Base-by-base conservation (phyloP, 2,113 vertebrate species). In the Chitala chitala region DNA sequence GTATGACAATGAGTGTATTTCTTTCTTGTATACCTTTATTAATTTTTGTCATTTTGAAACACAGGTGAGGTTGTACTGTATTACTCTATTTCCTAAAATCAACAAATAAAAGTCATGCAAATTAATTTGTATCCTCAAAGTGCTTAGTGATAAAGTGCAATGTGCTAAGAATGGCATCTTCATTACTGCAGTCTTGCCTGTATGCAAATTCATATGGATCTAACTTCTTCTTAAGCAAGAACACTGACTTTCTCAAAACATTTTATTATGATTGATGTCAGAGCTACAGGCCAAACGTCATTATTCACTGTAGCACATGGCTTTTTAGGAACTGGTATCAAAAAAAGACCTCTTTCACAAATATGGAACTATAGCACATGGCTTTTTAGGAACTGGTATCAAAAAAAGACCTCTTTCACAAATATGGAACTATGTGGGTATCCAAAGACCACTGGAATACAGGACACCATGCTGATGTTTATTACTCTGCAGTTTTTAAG, bases 211-310 rank as follows among this genome's bases (percentile, higher is more conserved):
- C 54, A 10, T 26, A 61, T 9, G 38, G 9, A 61, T 61, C 71
- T 22, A 61, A 13, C 22, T 40, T 33, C 8, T 24, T 29, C 56
- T 29, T 73, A 17, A 61, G 55, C 22, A 29, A 4, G 31, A 22
- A 46, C 22, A 61, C 50, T n/a, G 24, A 42, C 8, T 55, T 42
- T 71, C 33, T 74, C 71, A 59, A 73, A 46, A 61, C 58, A 59
- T 75, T 75, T 69, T 36, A 56, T 75, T 26, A 70, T 22, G 29
- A 46, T 58, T 6, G 46, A 66, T 22, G 50, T 75, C 24, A 68
- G 31, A 22, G 64, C 64, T 68, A n/a, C 17, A 31, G 73, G 61
- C 22, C 44, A 8, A 55, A 54, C 54, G 24, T 75, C 61, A 40
- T 69, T 68, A 9, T 75, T 69, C 8, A 9, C 51, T 40, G 13